Conservation (phyloP, 2,888 invertebrate species). For the Belgica antarctica region DNA sequence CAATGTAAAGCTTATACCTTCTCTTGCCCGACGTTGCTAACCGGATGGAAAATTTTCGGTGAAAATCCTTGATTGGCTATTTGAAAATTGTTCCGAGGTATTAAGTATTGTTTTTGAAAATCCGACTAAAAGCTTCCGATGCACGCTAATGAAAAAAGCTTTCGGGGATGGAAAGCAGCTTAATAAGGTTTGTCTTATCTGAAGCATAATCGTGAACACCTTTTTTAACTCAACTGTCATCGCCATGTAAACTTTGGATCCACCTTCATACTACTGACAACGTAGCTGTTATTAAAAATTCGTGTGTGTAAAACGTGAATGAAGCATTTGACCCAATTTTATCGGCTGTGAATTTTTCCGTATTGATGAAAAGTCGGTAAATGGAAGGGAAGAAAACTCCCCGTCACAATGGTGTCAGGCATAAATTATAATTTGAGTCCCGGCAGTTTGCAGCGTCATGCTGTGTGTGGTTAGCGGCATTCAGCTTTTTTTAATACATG, state of each 20-base stretch:
- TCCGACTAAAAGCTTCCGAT: too few species aligned
- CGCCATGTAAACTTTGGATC: not conserved
- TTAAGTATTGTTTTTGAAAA: too few species aligned
- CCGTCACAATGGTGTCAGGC: too few species aligned
- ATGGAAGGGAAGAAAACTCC: too few species aligned
- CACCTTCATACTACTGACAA: not conserved
- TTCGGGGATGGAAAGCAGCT: not conserved
- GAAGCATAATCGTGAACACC: conserved; percentile 2
- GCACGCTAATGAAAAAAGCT: not conserved
- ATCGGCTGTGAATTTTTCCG: not conserved
- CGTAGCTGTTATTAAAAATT: conserved; percentile 4
- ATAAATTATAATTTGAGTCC: not conserved
- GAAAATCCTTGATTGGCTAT: not conserved
- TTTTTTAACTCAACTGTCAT: conserved; percentile 10
- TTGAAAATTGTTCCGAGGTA: not conserved
- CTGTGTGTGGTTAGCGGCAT: not conserved
- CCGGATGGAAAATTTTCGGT: too few species aligned
- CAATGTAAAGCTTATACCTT: conserved; percentile 2
- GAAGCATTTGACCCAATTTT: conserved; percentile 21
- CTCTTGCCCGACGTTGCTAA: not conserved
- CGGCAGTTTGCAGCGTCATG: not conserved
- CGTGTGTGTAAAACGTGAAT: conserved; percentile 20
- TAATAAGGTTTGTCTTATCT: not conserved
- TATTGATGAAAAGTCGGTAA: not conserved
- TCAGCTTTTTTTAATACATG: not conserved